Base-by-base conservation (phyloP, 2,797 vertebrate species). In the Nannoperca australis region DNA sequence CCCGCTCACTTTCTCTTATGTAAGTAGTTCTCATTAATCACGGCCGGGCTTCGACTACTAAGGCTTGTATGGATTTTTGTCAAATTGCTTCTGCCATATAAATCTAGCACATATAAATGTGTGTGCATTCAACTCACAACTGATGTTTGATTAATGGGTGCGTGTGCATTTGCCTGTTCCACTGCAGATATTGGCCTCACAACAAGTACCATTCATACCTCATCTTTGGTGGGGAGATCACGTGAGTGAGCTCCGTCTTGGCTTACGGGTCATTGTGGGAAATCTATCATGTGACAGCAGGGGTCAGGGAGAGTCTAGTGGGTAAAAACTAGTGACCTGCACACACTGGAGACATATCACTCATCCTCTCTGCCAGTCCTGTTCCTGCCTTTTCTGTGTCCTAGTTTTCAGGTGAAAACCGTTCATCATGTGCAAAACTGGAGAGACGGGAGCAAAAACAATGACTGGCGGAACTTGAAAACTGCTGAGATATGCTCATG, bases 81-180 rank as follows among this genome's bases (percentile, higher is more conserved):
- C 85, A 92, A 92, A 92, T 91, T 91, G 90, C 92, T 82, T 88
- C 89, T 86, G 91, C 90, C 87, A 88, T 86, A 90, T 92, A 91
- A 92, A 90, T 91, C 85, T 69, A 84, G 78, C 87, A 83, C 87
- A 87, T 89, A 90, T 83, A 88, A 90, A 91, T 92, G 83, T 88
- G 84, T 74, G 82, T 68, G 82, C 81, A 63, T 90, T 92, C 90
- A 76, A 81, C 85, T 88, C 81, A 65, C 82, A 86, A 85, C 88
- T 84, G 88, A 88, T 89, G 73, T 59, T 63, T 91, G 91, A 93
- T 91, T 85, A 90, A 92, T 90, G 72, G 68, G 34, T 24, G 63
- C 2, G 30, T 56, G 82, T 34, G n/a, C 68, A 78, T 88, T 90
- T 75, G 80, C 61, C 70, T 68, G 51, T 69, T 82, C 69, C 64